Evolutionary conservation across 2,888 invertebrate species (phyloP), one percentile per base, ranked within the genome.

Genomic region (Mesochorus sp.): DNA sequence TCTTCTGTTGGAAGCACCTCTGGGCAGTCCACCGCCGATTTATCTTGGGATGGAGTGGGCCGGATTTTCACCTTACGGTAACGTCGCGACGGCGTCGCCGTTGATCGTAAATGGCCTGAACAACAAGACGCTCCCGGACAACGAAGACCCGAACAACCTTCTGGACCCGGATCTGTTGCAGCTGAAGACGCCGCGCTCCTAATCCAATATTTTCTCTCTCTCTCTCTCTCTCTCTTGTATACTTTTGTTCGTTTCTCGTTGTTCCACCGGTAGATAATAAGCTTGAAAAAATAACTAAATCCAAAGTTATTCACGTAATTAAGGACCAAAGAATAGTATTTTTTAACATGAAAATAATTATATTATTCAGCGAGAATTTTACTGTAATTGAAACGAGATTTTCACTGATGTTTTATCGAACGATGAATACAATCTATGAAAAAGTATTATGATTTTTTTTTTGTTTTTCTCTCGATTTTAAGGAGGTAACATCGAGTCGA

Each of bases 11-110:
- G 88, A 90, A 75, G 86, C 90, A n/a, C 87, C 90, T 1, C 74
- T 90, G 21, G 90, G 89, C 39, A 90, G 89, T 82, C 88, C 90
- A n/a, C 90, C 91, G 0, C 87, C 91, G 3, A 90, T 90, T 78
- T 91, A 91, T 71, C 87, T 91, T n/a, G 91, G 91, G 1, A 91
- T 91, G 91, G 91, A 91, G 79, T 91, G 91, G 91, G 87, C 91
- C 2, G 91, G 91, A n/a, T 91, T 91, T 74, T 88, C 91, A 3
- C 89, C 91, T 0, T 91, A 89, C 47, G 87, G 82, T 51, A 89
- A 85, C 68, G 76, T 86, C 17, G 85, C 88, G 4, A 85, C 89
- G 4, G 81, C 90, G 2, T 88, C 90, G 3, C 88, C 91, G 1
- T 84, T 90, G 1, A 87, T 91, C 17, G 85, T 90, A 1, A 91